Conservation (phyloP, 2,797 vertebrate species). For the Lycodopsis pacificus region DNA sequence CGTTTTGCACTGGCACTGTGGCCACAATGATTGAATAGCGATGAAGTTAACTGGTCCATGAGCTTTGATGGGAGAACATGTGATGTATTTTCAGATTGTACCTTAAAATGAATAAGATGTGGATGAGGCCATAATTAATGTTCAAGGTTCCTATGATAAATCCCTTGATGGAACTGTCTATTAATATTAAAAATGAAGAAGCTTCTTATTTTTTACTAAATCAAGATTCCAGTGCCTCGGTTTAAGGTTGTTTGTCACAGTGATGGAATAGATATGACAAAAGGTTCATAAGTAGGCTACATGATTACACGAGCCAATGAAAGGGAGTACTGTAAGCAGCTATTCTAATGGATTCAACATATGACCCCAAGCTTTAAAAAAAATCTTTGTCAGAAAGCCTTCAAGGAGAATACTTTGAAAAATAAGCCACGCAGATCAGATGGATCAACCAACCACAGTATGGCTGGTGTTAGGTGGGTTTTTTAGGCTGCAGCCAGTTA, state of each 20-base stretch:
- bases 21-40: not conserved
- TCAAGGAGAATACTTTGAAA: constrained; percentile 10
- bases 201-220: not conserved
- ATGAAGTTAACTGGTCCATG: not conserved
- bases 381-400: constrained; percentile 3
- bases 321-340: constrained; percentile 14
- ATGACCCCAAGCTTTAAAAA: constrained; percentile 2
- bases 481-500: not conserved
- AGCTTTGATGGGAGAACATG: not conserved
- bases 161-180: not conserved
- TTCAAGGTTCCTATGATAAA: not conserved
- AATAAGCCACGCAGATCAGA: not conserved
- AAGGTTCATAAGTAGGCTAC: not conserved
- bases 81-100: not conserved
- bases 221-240: not conserved
- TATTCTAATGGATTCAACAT: constrained; percentile 1
- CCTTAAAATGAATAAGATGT: not conserved
- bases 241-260: not conserved
- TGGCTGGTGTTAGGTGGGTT: not conserved
- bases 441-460: not conserved
- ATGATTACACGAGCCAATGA: constrained; percentile 9
- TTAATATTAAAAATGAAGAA: not conserved
- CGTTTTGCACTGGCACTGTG: not conserved
- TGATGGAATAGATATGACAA: not conserved
- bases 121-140: not conserved